Evolutionary conservation across 1,140 invertebrate species (phyloP).

Genomic region (Rhagoletis zephyria): DNA sequence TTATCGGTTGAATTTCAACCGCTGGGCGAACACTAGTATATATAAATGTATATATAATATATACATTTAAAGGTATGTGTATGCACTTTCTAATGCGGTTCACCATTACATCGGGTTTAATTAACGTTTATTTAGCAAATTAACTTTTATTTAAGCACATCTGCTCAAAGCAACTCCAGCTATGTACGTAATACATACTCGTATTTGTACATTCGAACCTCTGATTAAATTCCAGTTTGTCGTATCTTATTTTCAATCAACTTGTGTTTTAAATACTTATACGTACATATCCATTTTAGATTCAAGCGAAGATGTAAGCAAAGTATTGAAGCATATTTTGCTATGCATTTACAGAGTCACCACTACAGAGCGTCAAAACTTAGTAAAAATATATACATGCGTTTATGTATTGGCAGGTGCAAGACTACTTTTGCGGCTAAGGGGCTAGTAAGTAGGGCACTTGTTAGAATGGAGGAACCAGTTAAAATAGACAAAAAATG

Average conservation of each 20-base stretch:
- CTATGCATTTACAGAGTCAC: too few species aligned
- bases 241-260: background rate
- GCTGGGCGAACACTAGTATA: background rate
- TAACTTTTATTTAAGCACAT: slow-evolving; percentile 34
- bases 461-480: too few species aligned
- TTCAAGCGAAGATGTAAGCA: too few species aligned
- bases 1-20: too few species aligned
- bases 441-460: too few species aligned
- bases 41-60: background rate
- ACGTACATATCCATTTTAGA: background rate
- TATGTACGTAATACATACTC: too few species aligned
- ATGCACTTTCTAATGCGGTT: background rate
- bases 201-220: background rate
- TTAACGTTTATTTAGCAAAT: slow-evolving; percentile 51
- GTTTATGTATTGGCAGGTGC: too few species aligned
- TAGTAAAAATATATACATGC: too few species aligned
- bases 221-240: background rate
- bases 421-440: too few species aligned
- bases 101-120: slow-evolving; percentile 21
- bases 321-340: too few species aligned
- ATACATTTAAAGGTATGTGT: background rate
- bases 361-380: too few species aligned
- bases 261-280: background rate
- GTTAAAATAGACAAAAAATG: too few species aligned
- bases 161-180: background rate